A percentile compares a stretch with the other conserved stretches of the same genome.
Conservation (phyloP, 2,888 invertebrate genomes). For the Tromatobia lineatoria region DNA sequence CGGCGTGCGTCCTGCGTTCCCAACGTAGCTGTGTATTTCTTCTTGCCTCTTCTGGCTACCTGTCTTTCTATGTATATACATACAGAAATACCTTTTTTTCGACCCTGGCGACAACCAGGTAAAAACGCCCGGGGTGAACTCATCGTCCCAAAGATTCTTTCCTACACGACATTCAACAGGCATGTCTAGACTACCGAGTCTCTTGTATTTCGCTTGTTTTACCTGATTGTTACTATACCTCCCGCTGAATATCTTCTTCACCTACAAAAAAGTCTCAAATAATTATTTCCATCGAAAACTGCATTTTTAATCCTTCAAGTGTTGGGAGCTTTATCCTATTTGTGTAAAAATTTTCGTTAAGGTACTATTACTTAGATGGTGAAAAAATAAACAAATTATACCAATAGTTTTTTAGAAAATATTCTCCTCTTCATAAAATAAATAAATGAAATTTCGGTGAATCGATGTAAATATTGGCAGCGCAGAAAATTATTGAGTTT, state of each 20-base stretch:
- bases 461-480: too few species aligned
- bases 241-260: neutral
- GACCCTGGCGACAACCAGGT: constrained; percentile 52
- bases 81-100: neutral
- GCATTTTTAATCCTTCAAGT: neutral
- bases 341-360: neutral
- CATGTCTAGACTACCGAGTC: constrained; percentile 21
- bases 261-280: neutral
- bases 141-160: neutral
- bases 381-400: too few species aligned
- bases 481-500: too few species aligned
- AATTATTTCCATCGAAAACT: neutral
- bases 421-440: too few species aligned
- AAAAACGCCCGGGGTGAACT: constrained; percentile 53
- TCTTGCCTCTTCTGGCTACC: constrained; percentile 53
- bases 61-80: constrained; percentile 52
- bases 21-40: neutral
- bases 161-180: neutral
- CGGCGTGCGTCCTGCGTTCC: constrained; percentile 36
- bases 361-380: too few species aligned
- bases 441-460: too few species aligned
- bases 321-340: neutral
- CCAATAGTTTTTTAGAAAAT: too few species aligned
- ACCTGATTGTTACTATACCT: neutral
- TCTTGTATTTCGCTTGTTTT: constrained; percentile 19